Percentiles rank a stretch among this genome's conserved stretches.
Evolutionary conservation across 1,140 invertebrate genomes (phyloP).

Genomic region (Drosophila seguyi): DNA sequence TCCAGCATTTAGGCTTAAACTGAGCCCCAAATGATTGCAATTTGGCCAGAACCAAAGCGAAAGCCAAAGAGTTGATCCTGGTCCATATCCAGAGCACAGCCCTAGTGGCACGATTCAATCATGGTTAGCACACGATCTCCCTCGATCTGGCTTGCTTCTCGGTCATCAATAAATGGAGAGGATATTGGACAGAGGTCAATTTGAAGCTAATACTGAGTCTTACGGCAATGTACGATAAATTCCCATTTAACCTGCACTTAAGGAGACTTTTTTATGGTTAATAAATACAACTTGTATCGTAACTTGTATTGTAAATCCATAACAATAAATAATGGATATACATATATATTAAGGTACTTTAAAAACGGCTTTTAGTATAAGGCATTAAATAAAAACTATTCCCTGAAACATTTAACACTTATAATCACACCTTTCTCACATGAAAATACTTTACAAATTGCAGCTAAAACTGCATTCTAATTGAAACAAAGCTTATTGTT

Average conservation of each 20-base stretch:
- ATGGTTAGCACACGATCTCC: slow-evolving; percentile 13
- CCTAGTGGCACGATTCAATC: slow-evolving; percentile 49
- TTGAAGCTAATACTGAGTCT: not conserved
- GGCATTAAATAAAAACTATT: no score
- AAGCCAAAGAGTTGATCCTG: not conserved
- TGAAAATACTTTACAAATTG: not conserved
- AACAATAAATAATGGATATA: not conserved
- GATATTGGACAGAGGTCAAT: slow-evolving; percentile 34
- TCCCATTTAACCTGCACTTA: not conserved
- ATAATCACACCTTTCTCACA: not conserved
- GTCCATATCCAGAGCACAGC: slow-evolving; percentile 18
- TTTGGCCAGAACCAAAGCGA: slow-evolving; percentile 37
- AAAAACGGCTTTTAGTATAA: no score
- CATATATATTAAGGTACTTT: no score
- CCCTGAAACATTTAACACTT: not conserved
- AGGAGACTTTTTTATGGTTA: not conserved
- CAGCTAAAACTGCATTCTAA: slow-evolving; percentile 6
- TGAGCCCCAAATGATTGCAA: slow-evolving; percentile 56
- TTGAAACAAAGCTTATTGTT: slow-evolving; percentile 4
- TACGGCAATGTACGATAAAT: not conserved
- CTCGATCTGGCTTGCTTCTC: not conserved
- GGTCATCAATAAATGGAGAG: slow-evolving; percentile 33
- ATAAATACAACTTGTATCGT: not conserved
- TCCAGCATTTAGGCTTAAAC: slow-evolving; percentile 33
- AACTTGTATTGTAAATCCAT: not conserved